These are phyloP conservation scores for Aurelia coerulea DNA, from an alignment of 30 jellyfish, hydroid and myxozoan species.

Conservation along the genomic window DNA sequence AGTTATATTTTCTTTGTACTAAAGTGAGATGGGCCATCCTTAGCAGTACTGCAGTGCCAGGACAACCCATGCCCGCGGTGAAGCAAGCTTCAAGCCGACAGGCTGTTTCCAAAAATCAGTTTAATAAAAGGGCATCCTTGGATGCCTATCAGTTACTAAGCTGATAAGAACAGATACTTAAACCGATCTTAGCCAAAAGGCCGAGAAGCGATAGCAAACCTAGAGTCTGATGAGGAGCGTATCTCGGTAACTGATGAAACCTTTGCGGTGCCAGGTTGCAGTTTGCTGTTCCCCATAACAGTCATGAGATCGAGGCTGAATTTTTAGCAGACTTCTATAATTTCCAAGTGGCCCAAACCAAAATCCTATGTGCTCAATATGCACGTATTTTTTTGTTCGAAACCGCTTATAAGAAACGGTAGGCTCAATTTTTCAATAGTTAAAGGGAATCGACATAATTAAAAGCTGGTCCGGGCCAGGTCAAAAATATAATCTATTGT, in stretches of 20 bases:
- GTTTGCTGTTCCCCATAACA: no score
- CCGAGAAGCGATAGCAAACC: neutral
- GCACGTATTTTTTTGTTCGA: no score
- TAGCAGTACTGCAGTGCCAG: slow-evolving; percentile 38
- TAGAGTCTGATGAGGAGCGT: neutral
- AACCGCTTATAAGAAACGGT: no score
- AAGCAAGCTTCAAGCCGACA: slow-evolving; percentile 36
- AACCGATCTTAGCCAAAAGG: slow-evolving; percentile 7
- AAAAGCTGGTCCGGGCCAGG: no score
- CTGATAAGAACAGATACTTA: slow-evolving; percentile 40
- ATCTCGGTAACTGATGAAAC: neutral
- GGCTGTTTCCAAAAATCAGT: slow-evolving; percentile 28
- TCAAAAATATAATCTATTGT: no score
- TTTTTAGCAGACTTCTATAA: no score
- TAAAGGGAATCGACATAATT: no score
- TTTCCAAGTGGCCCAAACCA: no score
- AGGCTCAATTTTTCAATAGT: no score
- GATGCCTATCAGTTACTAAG: slow-evolving; percentile 36
- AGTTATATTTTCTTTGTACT: no score
- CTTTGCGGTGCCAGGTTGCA: neutral
- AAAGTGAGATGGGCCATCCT: slow-evolving; percentile 31
- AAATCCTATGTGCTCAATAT: no score
- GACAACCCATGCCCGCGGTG: slow-evolving; percentile 52
- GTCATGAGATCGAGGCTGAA: no score
- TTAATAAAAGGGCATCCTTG: slow-evolving; percentile 32